Evolutionary conservation across 2,888 invertebrate genomes (phyloP).

Genomic region (Yponomeuta sedellus): DNA sequence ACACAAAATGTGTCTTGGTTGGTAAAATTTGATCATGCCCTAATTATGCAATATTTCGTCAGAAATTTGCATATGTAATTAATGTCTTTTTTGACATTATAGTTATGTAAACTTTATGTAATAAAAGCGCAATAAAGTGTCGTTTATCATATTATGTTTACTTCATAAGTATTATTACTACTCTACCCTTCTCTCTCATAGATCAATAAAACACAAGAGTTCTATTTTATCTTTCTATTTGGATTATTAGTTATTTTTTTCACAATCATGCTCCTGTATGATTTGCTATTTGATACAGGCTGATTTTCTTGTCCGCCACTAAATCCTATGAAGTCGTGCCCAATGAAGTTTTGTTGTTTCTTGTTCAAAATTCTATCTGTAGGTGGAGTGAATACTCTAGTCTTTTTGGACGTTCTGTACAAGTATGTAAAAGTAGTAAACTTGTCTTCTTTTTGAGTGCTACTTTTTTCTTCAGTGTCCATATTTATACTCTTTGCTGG

Average conservation of each 20-base stretch:
- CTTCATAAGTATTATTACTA: not conserved
- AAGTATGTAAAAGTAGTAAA: constrained; percentile 39
- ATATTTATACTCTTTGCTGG: constrained; percentile 17
- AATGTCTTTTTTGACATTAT: constrained; percentile 68
- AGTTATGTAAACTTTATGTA: constrained; percentile 35
- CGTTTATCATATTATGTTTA: constrained; percentile 30
- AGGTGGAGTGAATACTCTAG: constrained; percentile 52
- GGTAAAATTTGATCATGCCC: constrained; percentile 44
- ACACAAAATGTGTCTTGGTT: constrained; percentile 22
- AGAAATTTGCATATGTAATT: constrained; percentile 48
- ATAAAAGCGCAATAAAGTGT: constrained; percentile 43
- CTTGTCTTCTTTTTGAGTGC: constrained; percentile 18
- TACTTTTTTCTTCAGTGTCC: constrained; percentile 18
- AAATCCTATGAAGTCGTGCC: constrained; percentile 55
- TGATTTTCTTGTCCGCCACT: constrained; percentile 29
- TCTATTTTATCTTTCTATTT: constrained; percentile 38
- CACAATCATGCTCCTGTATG: constrained; percentile 57
- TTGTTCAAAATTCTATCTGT: constrained; percentile 23
- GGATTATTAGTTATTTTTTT: constrained; percentile 60
- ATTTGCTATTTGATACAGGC: constrained; percentile 29
- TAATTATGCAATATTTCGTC: constrained; percentile 43
- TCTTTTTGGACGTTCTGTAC: constrained; percentile 48
- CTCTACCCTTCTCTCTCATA: not conserved
- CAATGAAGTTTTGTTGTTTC: constrained; percentile 37
- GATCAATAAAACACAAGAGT: not conserved